A percentile compares a stretch with the other conserved stretches of the same genome.
Evolutionary conservation across 2,113 vertebrate genomes (phyloP).

Genomic region (Triplophysa rosa): DNA sequence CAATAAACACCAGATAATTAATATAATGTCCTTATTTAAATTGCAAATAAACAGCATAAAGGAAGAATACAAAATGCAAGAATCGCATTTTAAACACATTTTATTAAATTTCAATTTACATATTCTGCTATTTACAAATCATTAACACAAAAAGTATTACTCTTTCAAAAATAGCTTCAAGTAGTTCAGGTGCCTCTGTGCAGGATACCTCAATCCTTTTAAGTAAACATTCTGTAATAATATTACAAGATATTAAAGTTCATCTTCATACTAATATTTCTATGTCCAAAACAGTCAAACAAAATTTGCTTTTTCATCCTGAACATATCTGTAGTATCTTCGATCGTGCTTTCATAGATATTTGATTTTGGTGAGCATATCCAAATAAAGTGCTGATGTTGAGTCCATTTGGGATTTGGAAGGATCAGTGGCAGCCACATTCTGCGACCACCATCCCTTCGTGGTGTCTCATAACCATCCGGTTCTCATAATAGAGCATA

Average conservation of each 20-base stretch:
- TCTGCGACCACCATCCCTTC: conserved; percentile 84
- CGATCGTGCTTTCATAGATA: background rate
- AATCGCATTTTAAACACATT: conserved; percentile 38
- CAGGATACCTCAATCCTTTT: background rate
- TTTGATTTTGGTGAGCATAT: background rate
- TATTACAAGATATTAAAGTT: too few species aligned
- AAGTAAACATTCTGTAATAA: background rate
- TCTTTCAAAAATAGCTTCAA: conserved; percentile 15
- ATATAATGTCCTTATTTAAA: background rate
- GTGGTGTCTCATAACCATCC: conserved; percentile 77
- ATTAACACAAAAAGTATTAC: conserved; percentile 18
- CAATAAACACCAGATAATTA: conserved; percentile 29
- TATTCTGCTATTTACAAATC: background rate
- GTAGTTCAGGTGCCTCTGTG: conserved; percentile 14
- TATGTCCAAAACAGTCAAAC: background rate
- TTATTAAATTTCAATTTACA: conserved; percentile 44
- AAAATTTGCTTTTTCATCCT: background rate
- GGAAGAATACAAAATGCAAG: background rate
- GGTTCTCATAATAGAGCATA: conserved; percentile 86
- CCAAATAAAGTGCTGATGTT: conserved; percentile 44
- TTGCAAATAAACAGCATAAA: too few species aligned
- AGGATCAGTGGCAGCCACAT: conserved; percentile 83
- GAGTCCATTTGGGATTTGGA: background rate
- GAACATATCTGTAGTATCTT: background rate
- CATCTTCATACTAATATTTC: too few species aligned